Base-by-base conservation (phyloP, 2,888 invertebrate genomes). In the Athripsodes cinereus region DNA sequence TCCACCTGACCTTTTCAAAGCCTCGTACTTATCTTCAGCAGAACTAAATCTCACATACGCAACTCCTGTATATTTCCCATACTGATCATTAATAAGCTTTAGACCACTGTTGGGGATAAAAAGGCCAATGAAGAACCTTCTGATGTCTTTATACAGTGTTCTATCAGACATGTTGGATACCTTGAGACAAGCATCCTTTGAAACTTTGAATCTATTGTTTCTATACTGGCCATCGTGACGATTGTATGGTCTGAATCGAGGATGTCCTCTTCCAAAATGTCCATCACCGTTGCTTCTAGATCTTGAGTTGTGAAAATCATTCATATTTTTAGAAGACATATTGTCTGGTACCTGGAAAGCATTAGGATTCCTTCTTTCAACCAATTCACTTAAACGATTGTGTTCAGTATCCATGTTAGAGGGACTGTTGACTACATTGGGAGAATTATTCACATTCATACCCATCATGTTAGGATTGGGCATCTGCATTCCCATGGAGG, bases 71-170 rank as follows among this genome's bases (percentile, higher is more conserved):
- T 90, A 82, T 21, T 86, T 82, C 0, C 95, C 95, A 65, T 83
- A 81, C 40, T 82, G 81, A 69, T 93, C 92, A 67, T 88, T 90
- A 11, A 92, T 85, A 72, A 95, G 81, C 71, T 95, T 94, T 52
- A 96, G 84, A 13, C 93, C 92, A 66, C 88, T 88, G 66, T 86
- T 87, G 48, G 88, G 85, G 59, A 95, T 90, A 58, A 69, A 71
- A 63, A 79, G 80, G 47, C 89, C 90, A 3, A 84, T 82, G 71
- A 96, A 95, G 67, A 94, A 89, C 55, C 87, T 83, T 11, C 92
- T 80, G 0, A 96, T 78, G 68, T 94, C 94, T 40, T 86, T 84
- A 70, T 91, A 92, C 48, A 84, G 86, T 1, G 89, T 87, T 66
- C 81, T 85, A 18, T 83, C 79, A 2, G 91, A 88, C 69, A 95